Evolutionary conservation across 1,140 invertebrate species (phyloP).

Genomic region (Diorhabda carinulata): DNA sequence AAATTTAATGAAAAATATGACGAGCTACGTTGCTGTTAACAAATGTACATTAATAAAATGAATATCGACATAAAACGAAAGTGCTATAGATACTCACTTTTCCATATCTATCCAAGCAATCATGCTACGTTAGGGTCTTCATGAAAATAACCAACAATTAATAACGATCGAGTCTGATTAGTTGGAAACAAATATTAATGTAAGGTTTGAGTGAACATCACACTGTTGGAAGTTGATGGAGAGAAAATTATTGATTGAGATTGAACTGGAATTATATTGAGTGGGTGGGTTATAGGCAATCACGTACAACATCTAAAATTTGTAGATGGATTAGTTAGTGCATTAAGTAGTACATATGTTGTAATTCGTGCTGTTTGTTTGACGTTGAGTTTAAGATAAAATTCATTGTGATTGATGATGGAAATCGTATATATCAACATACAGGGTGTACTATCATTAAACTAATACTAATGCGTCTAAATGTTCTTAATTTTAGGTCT

Average conservation of each 20-base stretch:
- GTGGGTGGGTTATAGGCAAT: background rate
- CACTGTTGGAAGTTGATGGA: constrained; percentile 1
- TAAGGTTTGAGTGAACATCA: background rate
- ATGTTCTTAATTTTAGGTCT: too few species aligned
- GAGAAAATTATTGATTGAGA: constrained; percentile 2
- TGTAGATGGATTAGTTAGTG: background rate
- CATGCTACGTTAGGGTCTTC: background rate
- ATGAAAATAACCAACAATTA: constrained; percentile 3
- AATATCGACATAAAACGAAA: background rate
- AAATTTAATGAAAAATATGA: too few species aligned
- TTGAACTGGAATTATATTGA: background rate
- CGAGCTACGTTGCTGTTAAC: background rate
- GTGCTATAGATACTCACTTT: constrained; percentile 2
- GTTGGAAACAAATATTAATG: constrained; percentile 1
- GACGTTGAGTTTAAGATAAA: background rate
- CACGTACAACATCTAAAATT: background rate
- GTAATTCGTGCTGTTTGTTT: background rate
- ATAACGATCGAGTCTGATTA: background rate
- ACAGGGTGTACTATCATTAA: too few species aligned
- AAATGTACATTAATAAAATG: background rate
- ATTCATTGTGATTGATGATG: background rate
- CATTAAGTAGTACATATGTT: background rate
- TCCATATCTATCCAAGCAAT: background rate
- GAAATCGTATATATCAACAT: too few species aligned
- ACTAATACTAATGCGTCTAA: too few species aligned